These are phyloP conservation scores for Caenorhabditis zanzibari DNA, from an alignment of 2,888 invertebrate species.

Conservation along the genomic window DNA sequence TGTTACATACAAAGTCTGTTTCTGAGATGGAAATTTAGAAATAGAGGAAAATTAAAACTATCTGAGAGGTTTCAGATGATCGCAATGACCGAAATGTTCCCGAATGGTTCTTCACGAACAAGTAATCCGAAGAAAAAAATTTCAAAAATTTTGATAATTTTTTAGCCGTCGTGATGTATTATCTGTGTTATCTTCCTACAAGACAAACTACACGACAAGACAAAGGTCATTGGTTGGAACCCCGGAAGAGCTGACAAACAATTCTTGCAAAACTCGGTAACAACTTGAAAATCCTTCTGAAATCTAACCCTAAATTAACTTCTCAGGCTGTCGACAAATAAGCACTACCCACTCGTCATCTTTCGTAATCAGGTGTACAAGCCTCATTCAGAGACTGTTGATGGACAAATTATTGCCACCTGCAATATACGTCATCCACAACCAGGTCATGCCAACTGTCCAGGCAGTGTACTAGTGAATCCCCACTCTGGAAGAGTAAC, in stretches of 20 bases:
- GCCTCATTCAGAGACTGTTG: not conserved
- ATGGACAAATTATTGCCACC: not conserved
- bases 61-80: too few relatives aligned
- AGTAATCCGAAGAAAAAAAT: not conserved
- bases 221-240: not conserved
- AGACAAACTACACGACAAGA: not conserved
- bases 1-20: too few relatives aligned
- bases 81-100: not conserved
- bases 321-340: not conserved
- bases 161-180: not conserved
- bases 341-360: not conserved
- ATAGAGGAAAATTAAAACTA: too few relatives aligned
- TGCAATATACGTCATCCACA: not conserved
- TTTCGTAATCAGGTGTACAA: not conserved
- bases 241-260: not conserved
- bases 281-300: too few relatives aligned
- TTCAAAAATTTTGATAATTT: not conserved
- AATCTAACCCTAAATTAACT: not conserved
- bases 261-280: not conserved
- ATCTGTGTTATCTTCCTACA: not conserved
- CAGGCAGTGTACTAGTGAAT: not conserved
- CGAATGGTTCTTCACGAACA: not conserved
- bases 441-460: not conserved
- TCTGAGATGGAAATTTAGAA: too few relatives aligned
- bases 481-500: not conserved